Percentiles rank a stretch among this genome's conserved stretches.
These are phyloP conservation scores for Eueides isabella DNA, from an alignment of 1,140 invertebrate genomes.

Conservation along the genomic window DNA sequence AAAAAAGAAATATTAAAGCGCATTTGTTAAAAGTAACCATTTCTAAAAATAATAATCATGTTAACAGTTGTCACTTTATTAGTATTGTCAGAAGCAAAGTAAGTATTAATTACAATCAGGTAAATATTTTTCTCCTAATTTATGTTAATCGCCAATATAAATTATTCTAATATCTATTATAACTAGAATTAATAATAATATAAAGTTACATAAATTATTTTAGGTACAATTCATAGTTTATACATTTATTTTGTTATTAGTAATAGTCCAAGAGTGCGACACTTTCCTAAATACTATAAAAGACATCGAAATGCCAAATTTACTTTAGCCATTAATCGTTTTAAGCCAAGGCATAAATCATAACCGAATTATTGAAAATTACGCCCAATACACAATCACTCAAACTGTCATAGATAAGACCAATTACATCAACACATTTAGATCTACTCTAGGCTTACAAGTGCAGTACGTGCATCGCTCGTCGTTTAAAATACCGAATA, in stretches of 20 bases:
- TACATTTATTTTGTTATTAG: constrained; percentile 37
- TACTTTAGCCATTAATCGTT: constrained; percentile 38
- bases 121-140: constrained; percentile 36
- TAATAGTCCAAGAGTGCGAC: constrained; percentile 39
- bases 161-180: constrained; percentile 57
- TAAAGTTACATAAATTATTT: constrained; percentile 67
- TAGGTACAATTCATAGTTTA: constrained; percentile 52
- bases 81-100: constrained; percentile 18
- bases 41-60: constrained; percentile 2
- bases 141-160: constrained; percentile 68
- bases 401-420: constrained; percentile 36
- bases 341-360: constrained; percentile 24
- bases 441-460: constrained; percentile 43
- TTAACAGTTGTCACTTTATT: constrained; percentile 21
- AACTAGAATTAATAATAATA: constrained; percentile 50
- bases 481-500: constrained; percentile 31
- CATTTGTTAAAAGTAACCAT: constrained; percentile 10
- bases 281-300: constrained; percentile 36
- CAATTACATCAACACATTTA: constrained; percentile 41
- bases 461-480: constrained; percentile 40
- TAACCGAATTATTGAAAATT: constrained; percentile 39
- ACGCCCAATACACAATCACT: constrained; percentile 44
- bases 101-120: constrained; percentile 19
- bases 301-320: constrained; percentile 34
- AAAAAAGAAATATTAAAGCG: constrained; percentile 25